Evolutionary conservation across 2,888 invertebrate genomes (phyloP).

Genomic region (Drosophila pegasa): DNA sequence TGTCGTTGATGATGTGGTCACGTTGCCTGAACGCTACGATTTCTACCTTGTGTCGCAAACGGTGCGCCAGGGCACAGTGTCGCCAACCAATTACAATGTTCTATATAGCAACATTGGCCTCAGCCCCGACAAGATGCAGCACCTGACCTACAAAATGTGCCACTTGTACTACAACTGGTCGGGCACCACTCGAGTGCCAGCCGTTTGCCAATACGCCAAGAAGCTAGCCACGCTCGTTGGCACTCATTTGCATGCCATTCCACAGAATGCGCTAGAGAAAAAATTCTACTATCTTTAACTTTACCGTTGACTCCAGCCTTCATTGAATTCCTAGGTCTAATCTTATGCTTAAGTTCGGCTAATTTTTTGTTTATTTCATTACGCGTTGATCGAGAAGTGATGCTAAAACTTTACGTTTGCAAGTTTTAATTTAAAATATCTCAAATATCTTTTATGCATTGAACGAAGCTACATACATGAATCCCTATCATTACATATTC

Average conservation of each 20-base stretch:
- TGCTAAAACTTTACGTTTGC: not conserved
- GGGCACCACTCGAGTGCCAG: constrained; percentile 93
- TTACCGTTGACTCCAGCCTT: not conserved
- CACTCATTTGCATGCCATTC: constrained; percentile 91
- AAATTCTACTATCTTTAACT: constrained; percentile 90
- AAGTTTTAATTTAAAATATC: not conserved
- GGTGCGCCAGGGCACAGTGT: constrained; percentile 94
- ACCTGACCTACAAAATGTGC: constrained; percentile 93
- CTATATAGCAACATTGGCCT: constrained; percentile 90
- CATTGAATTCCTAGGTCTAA: not conserved
- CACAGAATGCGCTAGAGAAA: constrained; percentile 88
- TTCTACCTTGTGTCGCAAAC: constrained; percentile 95
- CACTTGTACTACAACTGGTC: constrained; percentile 98
- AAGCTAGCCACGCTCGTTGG: constrained; percentile 95
- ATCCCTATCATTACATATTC: not conserved
- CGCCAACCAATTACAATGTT: constrained; percentile 96
- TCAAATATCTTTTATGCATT: not conserved
- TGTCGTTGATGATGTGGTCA: constrained; percentile 93
- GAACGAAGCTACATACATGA: not conserved
- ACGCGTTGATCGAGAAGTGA: not conserved
- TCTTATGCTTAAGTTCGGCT: not conserved
- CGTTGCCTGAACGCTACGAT: constrained; percentile 93
- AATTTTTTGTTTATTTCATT: not conserved
- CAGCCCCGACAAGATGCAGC: constrained; percentile 91
- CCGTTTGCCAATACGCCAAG: constrained; percentile 97